Evolutionary conservation across 2,888 invertebrate species (phyloP).

Genomic region (Leptinotarsa tumamoca): DNA sequence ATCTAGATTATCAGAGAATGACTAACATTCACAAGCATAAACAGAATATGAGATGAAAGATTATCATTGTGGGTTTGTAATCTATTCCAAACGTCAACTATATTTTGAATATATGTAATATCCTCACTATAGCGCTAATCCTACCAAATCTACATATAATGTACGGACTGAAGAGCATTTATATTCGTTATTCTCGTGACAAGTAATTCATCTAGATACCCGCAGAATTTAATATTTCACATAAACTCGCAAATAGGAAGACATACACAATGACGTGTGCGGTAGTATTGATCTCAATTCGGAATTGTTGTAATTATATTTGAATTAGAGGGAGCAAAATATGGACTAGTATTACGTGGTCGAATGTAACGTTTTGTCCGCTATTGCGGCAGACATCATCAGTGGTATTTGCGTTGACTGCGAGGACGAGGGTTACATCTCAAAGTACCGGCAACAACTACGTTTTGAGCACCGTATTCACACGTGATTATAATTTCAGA

Average conservation of each 20-base stretch:
- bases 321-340: too few species aligned
- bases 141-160: background rate
- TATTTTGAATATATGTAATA: background rate
- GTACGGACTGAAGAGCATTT: background rate
- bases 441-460: too few species aligned
- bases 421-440: too few species aligned
- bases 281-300: too few species aligned
- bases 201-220: background rate
- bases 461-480: too few species aligned
- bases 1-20: background rate
- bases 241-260: background rate
- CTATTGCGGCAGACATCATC: too few species aligned
- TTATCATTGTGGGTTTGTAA: background rate
- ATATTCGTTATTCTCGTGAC: background rate
- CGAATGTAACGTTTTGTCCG: too few species aligned
- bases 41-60: background rate
- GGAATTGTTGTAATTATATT: too few species aligned
- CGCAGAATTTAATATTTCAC: background rate
- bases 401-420: too few species aligned
- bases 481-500: too few species aligned
- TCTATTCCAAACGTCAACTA: background rate
- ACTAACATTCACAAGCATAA: background rate
- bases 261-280: background rate
- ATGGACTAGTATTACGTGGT: too few species aligned
- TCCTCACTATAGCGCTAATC: background rate